These are phyloP conservation scores for Pterobdella sp. DNA, from an alignment of 2,888 invertebrate species.

Conservation along the genomic window DNA sequence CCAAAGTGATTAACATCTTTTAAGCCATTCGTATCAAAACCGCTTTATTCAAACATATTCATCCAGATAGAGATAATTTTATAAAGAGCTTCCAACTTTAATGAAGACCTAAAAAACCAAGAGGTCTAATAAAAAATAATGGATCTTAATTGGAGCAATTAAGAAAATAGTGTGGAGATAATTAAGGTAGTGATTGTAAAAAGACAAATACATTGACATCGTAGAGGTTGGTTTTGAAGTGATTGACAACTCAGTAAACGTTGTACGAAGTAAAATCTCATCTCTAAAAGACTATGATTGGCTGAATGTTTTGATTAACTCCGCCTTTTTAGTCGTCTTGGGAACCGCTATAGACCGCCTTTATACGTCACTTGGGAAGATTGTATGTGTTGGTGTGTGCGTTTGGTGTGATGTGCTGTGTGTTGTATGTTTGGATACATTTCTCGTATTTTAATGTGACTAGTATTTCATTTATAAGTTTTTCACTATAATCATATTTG, in stretches of 20 bases:
- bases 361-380: conserved; percentile 11
- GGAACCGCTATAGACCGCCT: conserved; percentile 13
- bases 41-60: too few species aligned
- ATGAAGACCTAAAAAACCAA: too few species aligned
- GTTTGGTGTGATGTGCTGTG: background rate
- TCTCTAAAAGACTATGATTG: background rate
- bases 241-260: conserved; percentile 5
- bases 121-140: too few species aligned
- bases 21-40: too few species aligned
- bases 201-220: background rate
- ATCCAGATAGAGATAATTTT: too few species aligned
- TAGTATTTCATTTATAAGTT: too few species aligned
- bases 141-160: conserved; percentile 1
- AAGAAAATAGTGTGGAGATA: background rate
- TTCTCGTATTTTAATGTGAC: background rate
- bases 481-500: too few species aligned
- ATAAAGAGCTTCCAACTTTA: too few species aligned
- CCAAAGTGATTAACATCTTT: too few species aligned
- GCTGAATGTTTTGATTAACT: conserved; percentile 5
- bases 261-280: background rate
- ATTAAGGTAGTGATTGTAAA: background rate
- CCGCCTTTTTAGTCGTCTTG: background rate
- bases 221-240: background rate
- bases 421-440: background rate
- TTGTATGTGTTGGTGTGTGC: background rate